Conservation (phyloP, 2,888 invertebrate genomes). For the Callimorpha dominula region DNA sequence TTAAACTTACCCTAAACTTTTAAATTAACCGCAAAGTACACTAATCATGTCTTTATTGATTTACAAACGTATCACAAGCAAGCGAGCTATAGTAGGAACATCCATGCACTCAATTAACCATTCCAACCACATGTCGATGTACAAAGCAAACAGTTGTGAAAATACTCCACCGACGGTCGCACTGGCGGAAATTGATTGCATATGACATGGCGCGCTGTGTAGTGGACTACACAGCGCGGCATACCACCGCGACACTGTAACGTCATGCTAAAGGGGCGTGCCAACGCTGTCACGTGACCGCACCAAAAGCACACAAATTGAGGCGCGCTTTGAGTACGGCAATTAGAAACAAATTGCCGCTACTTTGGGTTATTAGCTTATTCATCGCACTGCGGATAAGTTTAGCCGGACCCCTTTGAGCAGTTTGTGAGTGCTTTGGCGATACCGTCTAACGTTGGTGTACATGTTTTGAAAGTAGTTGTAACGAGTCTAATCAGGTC, state of each 20-base stretch:
- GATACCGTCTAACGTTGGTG: background rate
- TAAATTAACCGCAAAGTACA: background rate
- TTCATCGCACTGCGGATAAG: slow-evolving; percentile 16
- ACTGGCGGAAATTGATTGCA: slow-evolving; percentile 53
- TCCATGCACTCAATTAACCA: slow-evolving; percentile 24
- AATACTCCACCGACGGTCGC: slow-evolving; percentile 24
- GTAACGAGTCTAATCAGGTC: background rate
- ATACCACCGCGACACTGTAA: slow-evolving; percentile 16
- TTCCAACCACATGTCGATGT: slow-evolving; percentile 27
- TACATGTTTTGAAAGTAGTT: background rate
- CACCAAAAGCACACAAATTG: slow-evolving; percentile 53
- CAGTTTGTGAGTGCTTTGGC: slow-evolving; percentile 5
- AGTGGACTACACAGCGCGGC: slow-evolving; percentile 24
- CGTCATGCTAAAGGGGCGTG: slow-evolving; percentile 21
- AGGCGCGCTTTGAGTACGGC: slow-evolving; percentile 38
- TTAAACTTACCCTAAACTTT: background rate
- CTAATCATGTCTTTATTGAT: slow-evolving; percentile 13
- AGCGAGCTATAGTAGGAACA: slow-evolving; percentile 15
- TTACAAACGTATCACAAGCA: slow-evolving; percentile 15
- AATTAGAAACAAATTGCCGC: slow-evolving; percentile 53
- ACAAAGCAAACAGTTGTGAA: slow-evolving; percentile 49
- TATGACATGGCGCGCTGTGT: slow-evolving; percentile 44
- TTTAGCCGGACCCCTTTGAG: slow-evolving; percentile 11
- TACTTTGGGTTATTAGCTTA: slow-evolving; percentile 35
- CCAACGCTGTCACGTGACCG: slow-evolving; percentile 50